Percentiles rank a stretch among this genome's conserved stretches.
phyloP scores from a whole-genome alignment of 1,140 invertebrate genomes.

The Camponotus pennsylvanicus region DNA sequence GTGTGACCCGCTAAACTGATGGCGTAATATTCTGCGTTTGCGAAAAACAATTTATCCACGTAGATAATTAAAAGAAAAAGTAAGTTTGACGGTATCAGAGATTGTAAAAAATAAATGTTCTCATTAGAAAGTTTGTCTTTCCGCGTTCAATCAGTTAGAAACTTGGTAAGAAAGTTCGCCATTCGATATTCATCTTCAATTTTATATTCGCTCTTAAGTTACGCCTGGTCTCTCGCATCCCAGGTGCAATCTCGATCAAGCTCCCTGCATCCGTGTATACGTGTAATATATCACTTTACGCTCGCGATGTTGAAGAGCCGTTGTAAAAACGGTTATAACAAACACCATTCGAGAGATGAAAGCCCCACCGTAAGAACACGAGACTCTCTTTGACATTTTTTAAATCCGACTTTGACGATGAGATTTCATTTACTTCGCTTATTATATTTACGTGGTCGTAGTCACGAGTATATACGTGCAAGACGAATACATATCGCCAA shows the following conservation, averaged over 20 bases:
- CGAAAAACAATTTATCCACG: neutral
- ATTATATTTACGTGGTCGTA: neutral
- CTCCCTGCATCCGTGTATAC: neutral
- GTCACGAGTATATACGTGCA: neutral
- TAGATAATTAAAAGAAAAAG: neutral
- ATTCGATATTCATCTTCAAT: neutral
- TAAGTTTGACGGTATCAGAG: neutral
- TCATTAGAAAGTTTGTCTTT: slow-evolving; percentile 1
- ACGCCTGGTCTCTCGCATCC: neutral
- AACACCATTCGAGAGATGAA: neutral
- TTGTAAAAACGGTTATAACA: neutral
- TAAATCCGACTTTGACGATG: slow-evolving; percentile 24
- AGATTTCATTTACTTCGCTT: slow-evolving; percentile 22
- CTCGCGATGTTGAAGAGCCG: neutral
- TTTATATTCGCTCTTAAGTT: neutral
- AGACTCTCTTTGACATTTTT: slow-evolving; percentile 13
- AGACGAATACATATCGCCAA: slow-evolving; percentile 15
- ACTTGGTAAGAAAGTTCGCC: neutral
- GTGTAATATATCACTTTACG: neutral
- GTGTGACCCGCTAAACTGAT: too few species aligned
- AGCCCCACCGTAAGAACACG: neutral
- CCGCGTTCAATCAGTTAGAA: neutral
- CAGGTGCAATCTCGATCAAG: neutral
- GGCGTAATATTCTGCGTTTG: neutral
- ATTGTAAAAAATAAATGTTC: slow-evolving; percentile 20